These are phyloP conservation scores for Bugulina stolonifera DNA, from an alignment of 2,888 invertebrate genomes.

Conservation along the genomic window DNA sequence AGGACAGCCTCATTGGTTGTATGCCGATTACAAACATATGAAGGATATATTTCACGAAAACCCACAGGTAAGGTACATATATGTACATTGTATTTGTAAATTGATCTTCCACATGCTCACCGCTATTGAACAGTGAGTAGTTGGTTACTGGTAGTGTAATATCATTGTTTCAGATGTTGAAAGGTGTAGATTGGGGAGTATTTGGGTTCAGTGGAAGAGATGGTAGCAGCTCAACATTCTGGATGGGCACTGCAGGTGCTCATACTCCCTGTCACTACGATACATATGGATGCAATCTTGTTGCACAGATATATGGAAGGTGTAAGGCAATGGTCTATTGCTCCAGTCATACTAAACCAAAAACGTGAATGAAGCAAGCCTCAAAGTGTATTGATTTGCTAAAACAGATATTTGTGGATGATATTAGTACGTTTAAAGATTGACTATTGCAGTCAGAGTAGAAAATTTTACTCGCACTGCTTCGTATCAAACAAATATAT, in stretches of 20 bases:
- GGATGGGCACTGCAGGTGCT: constrained; percentile 70
- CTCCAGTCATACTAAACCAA: too few species aligned
- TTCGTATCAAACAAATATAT: too few species aligned
- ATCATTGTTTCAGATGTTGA: too few species aligned
- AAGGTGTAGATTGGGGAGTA: constrained; percentile 45
- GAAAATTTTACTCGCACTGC: too few species aligned
- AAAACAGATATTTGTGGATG: too few species aligned
- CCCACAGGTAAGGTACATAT: neutral
- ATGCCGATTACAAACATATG: constrained; percentile 79
- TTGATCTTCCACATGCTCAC: too few species aligned
- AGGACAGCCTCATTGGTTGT: constrained; percentile 62
- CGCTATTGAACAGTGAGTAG: neutral
- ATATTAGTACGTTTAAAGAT: too few species aligned
- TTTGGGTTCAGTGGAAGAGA: constrained; percentile 65
- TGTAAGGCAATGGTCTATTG: too few species aligned
- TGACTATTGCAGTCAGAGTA: too few species aligned
- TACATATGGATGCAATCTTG: constrained; percentile 86
- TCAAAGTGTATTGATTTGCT: too few species aligned
- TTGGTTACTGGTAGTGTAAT: neutral
- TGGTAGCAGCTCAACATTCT: constrained; percentile 69
- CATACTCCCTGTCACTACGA: constrained; percentile 92
- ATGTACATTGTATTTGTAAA: too few species aligned
- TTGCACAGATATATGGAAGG: constrained; percentile 82
- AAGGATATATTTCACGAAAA: constrained; percentile 62
- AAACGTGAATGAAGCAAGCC: too few species aligned